Evolutionary conservation across 1,140 invertebrate genomes (phyloP).

Genomic region (Ips nitidus): DNA sequence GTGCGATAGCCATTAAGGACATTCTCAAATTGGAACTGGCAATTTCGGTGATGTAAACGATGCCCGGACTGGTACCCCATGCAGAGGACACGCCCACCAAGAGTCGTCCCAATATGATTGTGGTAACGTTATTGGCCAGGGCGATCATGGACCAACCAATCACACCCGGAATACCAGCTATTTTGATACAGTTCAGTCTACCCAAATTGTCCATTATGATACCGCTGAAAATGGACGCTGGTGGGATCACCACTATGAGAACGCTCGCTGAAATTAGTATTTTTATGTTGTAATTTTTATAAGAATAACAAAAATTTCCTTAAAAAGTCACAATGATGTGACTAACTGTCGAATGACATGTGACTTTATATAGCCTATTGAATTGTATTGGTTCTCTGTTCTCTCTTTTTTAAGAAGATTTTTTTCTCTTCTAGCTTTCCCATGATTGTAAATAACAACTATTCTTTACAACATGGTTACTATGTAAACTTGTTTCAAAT

Average conservation of each 20-base stretch:
- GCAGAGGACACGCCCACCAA: conserved; percentile 63
- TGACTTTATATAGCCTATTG: too few species aligned
- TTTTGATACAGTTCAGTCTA: conserved; percentile 61
- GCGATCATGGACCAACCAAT: conserved; percentile 66
- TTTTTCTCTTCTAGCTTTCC: too few species aligned
- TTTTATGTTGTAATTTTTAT: not conserved
- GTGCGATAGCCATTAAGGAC: conserved; percentile 50
- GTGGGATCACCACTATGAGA: conserved; percentile 57
- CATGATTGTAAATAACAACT: too few species aligned
- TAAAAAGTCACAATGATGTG: not conserved
- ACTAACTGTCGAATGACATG: too few species aligned
- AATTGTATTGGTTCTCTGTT: too few species aligned
- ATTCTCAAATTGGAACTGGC: conserved; percentile 60
- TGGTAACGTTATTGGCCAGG: conserved; percentile 51
- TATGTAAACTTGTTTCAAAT: too few species aligned
- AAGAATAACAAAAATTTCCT: not conserved
- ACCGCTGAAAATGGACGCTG: conserved; percentile 58
- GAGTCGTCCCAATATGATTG: conserved; percentile 64
- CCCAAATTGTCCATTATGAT: conserved; percentile 65
- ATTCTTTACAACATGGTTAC: too few species aligned
- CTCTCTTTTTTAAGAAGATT: too few species aligned
- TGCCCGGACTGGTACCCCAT: conserved; percentile 59
- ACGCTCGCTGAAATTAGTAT: conserved; percentile 56
- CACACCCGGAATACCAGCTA: conserved; percentile 62
- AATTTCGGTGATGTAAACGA: conserved; percentile 65